A percentile compares a stretch with the other conserved stretches of the same genome.
Conservation (phyloP, 2,888 invertebrate species). For the Melieria omissa region DNA sequence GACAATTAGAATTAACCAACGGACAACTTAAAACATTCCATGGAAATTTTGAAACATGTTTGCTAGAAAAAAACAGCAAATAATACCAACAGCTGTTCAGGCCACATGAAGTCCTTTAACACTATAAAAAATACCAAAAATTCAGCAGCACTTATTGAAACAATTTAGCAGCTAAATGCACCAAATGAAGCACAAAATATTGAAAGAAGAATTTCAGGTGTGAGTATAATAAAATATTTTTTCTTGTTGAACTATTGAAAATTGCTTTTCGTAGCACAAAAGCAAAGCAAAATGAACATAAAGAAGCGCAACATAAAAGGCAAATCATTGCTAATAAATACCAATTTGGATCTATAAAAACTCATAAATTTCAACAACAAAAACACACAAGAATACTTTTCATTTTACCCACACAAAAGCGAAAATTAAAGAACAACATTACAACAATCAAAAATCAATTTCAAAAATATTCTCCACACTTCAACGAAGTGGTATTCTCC, state of each 20-base stretch:
- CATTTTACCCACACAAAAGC: slow-evolving; percentile 24
- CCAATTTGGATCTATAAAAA: slow-evolving; percentile 40
- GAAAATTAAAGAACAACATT: slow-evolving; percentile 46
- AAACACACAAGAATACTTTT: slow-evolving; percentile 3
- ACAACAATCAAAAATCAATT: slow-evolving; percentile 50
- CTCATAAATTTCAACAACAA: slow-evolving; percentile 45
- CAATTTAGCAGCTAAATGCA: slow-evolving; percentile 49
- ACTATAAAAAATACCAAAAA: slow-evolving; percentile 15
- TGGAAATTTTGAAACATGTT: no score
- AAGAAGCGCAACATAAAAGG: slow-evolving; percentile 32
- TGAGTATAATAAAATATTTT: slow-evolving; percentile 13
- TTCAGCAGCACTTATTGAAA: slow-evolving; percentile 40
- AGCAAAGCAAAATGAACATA: not conserved
- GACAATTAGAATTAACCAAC: no score
- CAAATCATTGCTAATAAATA: slow-evolving; percentile 47
- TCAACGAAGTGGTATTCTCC: slow-evolving; percentile 39
- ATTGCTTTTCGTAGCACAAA: not conserved
- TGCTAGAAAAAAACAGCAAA: no score
- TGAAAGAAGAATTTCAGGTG: slow-evolving; percentile 29
- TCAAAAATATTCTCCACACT: slow-evolving; percentile 29
- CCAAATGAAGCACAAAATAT: slow-evolving; percentile 45
- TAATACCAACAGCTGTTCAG: no score
- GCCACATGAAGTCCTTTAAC: no score
- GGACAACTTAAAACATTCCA: no score
- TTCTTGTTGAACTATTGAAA: not conserved